phyloP scores from a whole-genome alignment of 2,888 invertebrate species.

The Sarcophaga caerulescens region DNA sequence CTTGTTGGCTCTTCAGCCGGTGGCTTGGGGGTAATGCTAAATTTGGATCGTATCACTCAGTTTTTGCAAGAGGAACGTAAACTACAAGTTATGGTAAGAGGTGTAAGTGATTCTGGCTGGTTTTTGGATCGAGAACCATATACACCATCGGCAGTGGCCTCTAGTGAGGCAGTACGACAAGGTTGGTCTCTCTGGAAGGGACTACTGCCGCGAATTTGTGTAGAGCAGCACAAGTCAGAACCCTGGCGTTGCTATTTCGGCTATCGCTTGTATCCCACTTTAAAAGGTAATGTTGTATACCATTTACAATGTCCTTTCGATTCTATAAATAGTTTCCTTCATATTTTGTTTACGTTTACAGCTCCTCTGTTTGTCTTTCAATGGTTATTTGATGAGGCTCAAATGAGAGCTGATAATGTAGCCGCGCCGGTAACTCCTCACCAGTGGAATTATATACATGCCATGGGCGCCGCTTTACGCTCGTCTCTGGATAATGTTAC shows the following conservation, averaged over 20 bases:
- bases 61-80: slow-evolving; percentile 84
- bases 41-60: slow-evolving; percentile 90
- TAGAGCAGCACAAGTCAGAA: slow-evolving; percentile 85
- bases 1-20: slow-evolving; percentile 95
- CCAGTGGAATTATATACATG: slow-evolving; percentile 96
- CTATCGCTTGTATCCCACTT: slow-evolving; percentile 91
- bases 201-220: slow-evolving; percentile 89
- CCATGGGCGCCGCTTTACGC: slow-evolving; percentile 92
- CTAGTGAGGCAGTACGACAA: slow-evolving; percentile 86
- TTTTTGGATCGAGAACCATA: slow-evolving; percentile 93
- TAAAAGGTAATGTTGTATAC: slow-evolving; percentile 85
- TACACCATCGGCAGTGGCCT: slow-evolving; percentile 84
- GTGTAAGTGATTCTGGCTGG: slow-evolving; percentile 97
- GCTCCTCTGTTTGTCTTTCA: slow-evolving; percentile 96
- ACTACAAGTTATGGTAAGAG: slow-evolving; percentile 87
- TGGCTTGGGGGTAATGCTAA: slow-evolving; percentile 95
- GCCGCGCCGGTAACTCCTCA: slow-evolving; percentile 93
- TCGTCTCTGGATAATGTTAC: slow-evolving; percentile 91
- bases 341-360: slow-evolving; percentile 74
- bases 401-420: slow-evolving; percentile 95
- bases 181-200: slow-evolving; percentile 92
- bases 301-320: neutral
- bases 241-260: slow-evolving; percentile 97
- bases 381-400: slow-evolving; percentile 97
- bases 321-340: slow-evolving; percentile 63